Percentiles rank a stretch among this genome's conserved stretches.
Evolutionary conservation across 1,140 invertebrate genomes (phyloP).

Genomic region (Solen grandis): DNA sequence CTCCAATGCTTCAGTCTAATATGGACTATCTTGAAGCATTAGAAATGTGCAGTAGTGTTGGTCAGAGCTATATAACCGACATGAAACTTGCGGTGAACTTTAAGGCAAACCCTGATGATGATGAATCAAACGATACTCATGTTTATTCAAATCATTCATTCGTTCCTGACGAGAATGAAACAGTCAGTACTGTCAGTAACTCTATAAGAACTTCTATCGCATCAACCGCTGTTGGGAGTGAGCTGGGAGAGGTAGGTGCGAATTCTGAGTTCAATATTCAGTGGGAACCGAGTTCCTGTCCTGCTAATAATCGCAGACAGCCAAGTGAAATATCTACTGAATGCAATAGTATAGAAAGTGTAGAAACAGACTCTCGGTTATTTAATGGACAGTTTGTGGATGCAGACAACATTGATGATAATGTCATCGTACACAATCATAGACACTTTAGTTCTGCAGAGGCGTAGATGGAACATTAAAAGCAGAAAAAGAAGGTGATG

Average conservation of each 20-base stretch:
- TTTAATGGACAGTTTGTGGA: too few species aligned
- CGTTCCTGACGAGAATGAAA: constrained; percentile 28
- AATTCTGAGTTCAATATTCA: constrained; percentile 53
- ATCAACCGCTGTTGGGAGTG: constrained; percentile 32
- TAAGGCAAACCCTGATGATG: constrained; percentile 7
- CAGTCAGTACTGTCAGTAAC: constrained; percentile 6
- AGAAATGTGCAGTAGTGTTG: constrained; percentile 42
- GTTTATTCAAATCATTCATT: constrained; percentile 34
- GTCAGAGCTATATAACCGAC: constrained; percentile 40
- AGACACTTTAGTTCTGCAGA: not conserved
- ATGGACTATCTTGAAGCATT: constrained; percentile 44
- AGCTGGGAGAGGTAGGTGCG: constrained; percentile 40
- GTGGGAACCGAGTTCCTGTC: constrained; percentile 20
- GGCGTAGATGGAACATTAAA: not conserved
- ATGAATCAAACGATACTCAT: not conserved
- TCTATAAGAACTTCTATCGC: constrained; percentile 33
- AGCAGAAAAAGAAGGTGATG: not conserved
- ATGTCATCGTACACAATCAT: too few species aligned
- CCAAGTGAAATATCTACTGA: not conserved
- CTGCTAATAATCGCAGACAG: not conserved
- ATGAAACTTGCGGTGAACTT: constrained; percentile 53
- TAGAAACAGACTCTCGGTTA: too few species aligned
- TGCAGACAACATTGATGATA: too few species aligned
- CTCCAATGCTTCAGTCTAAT: constrained; percentile 37
- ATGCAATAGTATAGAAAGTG: not conserved